Evolutionary conservation across 2,888 invertebrate species (phyloP).

Genomic region (Notodonta dromedarius): DNA sequence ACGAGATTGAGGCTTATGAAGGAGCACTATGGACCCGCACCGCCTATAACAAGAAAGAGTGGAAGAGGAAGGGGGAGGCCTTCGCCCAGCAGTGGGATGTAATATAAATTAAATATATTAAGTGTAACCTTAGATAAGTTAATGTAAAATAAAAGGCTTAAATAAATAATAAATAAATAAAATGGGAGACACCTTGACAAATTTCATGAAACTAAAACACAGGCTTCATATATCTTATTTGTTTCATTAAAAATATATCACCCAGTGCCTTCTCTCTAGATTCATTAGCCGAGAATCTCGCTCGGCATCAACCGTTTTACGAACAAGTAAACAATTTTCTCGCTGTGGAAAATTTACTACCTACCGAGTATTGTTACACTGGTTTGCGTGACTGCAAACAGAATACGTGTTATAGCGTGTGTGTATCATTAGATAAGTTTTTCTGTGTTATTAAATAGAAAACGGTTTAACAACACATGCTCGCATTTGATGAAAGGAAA

Average conservation of each 20-base stretch:
- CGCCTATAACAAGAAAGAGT: too few species aligned
- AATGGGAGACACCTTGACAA: not conserved
- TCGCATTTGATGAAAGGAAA: conserved; percentile 53
- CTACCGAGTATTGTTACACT: conserved; percentile 53
- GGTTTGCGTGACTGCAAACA: conserved; percentile 60
- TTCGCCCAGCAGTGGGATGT: too few species aligned
- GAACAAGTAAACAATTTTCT: conserved; percentile 64
- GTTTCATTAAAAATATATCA: not conserved
- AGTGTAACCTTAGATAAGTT: too few species aligned
- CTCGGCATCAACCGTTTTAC: conserved; percentile 45
- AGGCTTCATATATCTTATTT: not conserved
- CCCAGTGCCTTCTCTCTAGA: conserved; percentile 32
- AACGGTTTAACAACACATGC: conserved; percentile 51
- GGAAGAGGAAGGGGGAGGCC: too few species aligned
- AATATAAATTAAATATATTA: too few species aligned
- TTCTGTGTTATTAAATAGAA: conserved; percentile 63
- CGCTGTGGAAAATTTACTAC: conserved; percentile 71
- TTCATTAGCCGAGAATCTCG: conserved; percentile 43
- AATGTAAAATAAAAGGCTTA: too few species aligned
- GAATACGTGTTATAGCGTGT: conserved; percentile 43
- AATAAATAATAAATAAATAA: too few species aligned
- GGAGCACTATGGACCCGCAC: too few species aligned
- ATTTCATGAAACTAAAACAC: not conserved
- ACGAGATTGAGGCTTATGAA: too few species aligned
- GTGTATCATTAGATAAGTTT: conserved; percentile 39